Evolutionary conservation across 1,140 invertebrate genomes (phyloP).

Genomic region (Cydia amplana): DNA sequence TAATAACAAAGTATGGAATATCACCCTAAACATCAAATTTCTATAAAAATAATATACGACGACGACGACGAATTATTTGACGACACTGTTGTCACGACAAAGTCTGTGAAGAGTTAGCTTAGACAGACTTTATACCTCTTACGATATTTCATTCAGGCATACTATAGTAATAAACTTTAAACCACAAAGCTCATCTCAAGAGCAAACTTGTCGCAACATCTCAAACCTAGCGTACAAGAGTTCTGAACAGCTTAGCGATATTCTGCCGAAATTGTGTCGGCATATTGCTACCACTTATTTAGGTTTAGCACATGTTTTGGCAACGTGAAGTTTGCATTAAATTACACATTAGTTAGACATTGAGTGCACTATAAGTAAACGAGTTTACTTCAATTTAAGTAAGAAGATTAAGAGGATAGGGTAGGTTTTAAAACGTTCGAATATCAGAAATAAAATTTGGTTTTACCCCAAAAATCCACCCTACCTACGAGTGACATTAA

Average conservation of each 20-base stretch:
- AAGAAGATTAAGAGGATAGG: too few species aligned
- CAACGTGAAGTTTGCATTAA: neutral
- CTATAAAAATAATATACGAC: too few species aligned
- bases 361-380: neutral
- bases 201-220: neutral
- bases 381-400: too few species aligned
- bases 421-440: too few species aligned
- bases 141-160: neutral
- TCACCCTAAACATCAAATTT: too few species aligned
- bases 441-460: too few species aligned
- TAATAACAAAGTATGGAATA: too few species aligned
- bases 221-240: neutral
- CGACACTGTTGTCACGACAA: too few species aligned
- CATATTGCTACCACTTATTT: neutral
- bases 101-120: too few species aligned
- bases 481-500: too few species aligned
- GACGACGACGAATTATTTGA: too few species aligned
- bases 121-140: neutral
- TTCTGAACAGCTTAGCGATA: neutral
- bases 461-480: too few species aligned
- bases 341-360: neutral
- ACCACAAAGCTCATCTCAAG: neutral
- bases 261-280: neutral
- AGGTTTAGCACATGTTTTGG: neutral
- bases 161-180: neutral